Base-by-base conservation (phyloP, 2,888 invertebrate species). In the Anoncus sp. region DNA sequence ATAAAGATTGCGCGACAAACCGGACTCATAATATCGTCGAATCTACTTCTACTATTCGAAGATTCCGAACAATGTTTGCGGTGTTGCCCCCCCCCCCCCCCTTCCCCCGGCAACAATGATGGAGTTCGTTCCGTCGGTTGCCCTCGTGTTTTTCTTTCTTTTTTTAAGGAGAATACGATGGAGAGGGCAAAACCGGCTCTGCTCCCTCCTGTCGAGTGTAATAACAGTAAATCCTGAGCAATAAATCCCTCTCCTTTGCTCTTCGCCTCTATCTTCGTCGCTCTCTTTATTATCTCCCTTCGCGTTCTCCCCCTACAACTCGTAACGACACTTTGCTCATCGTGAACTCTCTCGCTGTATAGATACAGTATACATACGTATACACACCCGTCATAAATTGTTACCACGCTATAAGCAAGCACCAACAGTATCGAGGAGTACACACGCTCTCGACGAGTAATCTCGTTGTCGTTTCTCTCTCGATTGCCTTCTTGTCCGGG, bases 201-300 rank as follows among this genome's bases (percentile, higher is more conserved):
- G 18, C 71, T 74, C 75, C 87, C 88, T 87, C 85, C 83, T 82
- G 59, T 70, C 53, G 70, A 43, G 85, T 87, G 88, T 89, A 90
- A 90, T 90, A 90, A 90, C 90, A 90, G 89, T 90, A 90, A 90
- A 90, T 90, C 87, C 88, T 85, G 76, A 82, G 88, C 86, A 87
- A 90, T 90, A 90, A 90, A 90, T 90, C 87, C 88, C 86, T 84
- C 86, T 81, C 77, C 79, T 77, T 81, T 75, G 80, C 79, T 69
- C 80, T 77, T 79, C 49, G 49, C 59, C 24, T 60, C 74, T 49
- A 24, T 12, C 53, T 43, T 55, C 65, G 47, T 53, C 59, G 55
- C 63, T 59, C 59, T 43, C 51, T 66, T 73, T 73, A 63, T 63
- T 74, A 47, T 65, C 51, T 62, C 27, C 53, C 51, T 62, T 31